phyloP scores from a whole-genome alignment of 1,140 invertebrate genomes.

The Brachionus calyciflorus region DNA sequence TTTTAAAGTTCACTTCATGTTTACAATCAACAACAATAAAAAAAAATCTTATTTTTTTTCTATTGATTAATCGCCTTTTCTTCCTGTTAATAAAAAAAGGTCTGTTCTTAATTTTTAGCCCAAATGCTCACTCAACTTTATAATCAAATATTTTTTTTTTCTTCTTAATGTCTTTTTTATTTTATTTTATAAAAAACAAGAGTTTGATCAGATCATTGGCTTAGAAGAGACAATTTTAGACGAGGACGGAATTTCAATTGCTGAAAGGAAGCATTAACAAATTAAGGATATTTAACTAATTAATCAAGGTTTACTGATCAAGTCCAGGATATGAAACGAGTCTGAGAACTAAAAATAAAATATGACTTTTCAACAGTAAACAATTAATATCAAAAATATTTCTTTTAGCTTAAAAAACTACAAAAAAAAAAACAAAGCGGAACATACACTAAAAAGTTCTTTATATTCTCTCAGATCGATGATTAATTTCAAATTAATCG shows the following conservation, averaged over 20 bases:
- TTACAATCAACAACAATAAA: too few species aligned
- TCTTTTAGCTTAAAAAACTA: not conserved
- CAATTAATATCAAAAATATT: slow-evolving; percentile 4
- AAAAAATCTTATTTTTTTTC: not conserved
- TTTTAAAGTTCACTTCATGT: too few species aligned
- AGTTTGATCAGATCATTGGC: not conserved
- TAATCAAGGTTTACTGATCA: slow-evolving; percentile 36
- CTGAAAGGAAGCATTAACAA: not conserved
- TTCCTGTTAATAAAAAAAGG: not conserved
- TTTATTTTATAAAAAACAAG: too few species aligned
- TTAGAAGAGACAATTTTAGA: slow-evolving; percentile 2
- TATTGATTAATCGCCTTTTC: slow-evolving; percentile 12
- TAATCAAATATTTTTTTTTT: slow-evolving; percentile 38
- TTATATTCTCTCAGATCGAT: slow-evolving; percentile 18
- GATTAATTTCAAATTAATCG: slow-evolving; percentile 31
- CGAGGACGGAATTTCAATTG: slow-evolving; percentile 17
- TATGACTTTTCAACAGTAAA: slow-evolving; percentile 18
- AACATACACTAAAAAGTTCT: not conserved
- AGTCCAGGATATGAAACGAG: not conserved
- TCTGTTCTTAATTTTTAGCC: not conserved
- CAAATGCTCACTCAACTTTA: not conserved
- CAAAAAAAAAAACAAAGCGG: not conserved
- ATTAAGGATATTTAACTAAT: not conserved
- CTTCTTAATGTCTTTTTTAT: not conserved
- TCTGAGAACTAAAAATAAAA: too few species aligned